These are phyloP conservation scores for Acipenser oxyrinchus DNA, from an alignment of 2,797 vertebrate species.

Conservation along the genomic window DNA sequence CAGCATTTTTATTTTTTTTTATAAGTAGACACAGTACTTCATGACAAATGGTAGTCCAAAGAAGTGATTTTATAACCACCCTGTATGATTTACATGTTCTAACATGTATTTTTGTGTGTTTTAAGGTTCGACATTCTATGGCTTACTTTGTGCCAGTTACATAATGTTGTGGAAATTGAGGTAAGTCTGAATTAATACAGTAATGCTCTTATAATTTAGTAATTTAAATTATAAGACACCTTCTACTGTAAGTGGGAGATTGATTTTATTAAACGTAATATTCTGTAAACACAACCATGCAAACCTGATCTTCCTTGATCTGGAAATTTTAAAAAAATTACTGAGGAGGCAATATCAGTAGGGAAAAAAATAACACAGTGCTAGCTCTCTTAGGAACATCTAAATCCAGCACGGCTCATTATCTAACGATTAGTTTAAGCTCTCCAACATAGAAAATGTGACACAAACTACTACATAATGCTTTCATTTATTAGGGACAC, in stretches of 20 bases:
- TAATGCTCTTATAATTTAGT: not conserved
- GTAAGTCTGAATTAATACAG: conserved; percentile 49
- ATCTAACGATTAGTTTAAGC: not conserved
- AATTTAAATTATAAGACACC: too few species aligned
- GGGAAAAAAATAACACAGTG: too few species aligned
- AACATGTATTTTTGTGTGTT: conserved; percentile 4
- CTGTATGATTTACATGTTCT: not conserved
- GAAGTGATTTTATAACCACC: too few species aligned
- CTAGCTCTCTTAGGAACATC: not conserved
- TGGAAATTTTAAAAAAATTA: too few species aligned
- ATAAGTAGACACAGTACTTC: not conserved
- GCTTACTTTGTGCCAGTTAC: conserved; percentile 91
- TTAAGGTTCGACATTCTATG: conserved; percentile 89
- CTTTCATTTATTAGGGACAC: not conserved
- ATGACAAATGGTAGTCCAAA: conserved; percentile 25
- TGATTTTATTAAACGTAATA: too few species aligned
- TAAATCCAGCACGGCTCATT: not conserved
- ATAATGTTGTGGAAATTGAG: conserved; percentile 91
- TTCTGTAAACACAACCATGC: too few species aligned
- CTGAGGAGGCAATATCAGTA: too few species aligned
- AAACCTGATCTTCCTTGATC: too few species aligned
- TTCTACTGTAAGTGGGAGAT: too few species aligned
- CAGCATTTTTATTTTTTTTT: not conserved
- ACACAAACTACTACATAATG: not conserved
- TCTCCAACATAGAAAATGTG: not conserved